Percentiles rank a stretch among this genome's conserved stretches.
Conservation (phyloP, 2,888 invertebrate genomes). For the Cephalotes varians region DNA sequence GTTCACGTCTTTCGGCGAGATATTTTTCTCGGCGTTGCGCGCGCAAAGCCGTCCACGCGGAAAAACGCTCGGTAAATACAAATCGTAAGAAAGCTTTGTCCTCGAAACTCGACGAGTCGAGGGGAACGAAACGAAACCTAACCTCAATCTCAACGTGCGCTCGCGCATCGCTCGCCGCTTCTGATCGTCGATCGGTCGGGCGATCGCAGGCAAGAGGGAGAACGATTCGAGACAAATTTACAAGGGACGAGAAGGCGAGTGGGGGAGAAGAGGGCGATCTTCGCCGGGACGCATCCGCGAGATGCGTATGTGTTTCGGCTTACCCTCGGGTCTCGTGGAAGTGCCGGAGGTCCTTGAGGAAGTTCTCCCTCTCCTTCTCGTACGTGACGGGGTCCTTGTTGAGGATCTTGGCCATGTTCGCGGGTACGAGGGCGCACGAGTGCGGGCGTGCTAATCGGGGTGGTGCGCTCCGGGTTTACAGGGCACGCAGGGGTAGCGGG, state of each 20-base stretch:
- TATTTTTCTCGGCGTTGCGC: not conserved
- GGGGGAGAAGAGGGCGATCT: not conserved
- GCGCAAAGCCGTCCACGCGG: not conserved
- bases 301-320: constrained; percentile 81
- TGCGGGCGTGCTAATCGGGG: constrained; percentile 71
- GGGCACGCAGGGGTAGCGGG: constrained; percentile 70
- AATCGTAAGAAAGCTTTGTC: not conserved
- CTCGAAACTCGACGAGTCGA: not conserved
- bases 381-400: constrained; percentile 92
- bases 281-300: not conserved
- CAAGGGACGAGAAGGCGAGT: not conserved
- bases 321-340: constrained; percentile 97
- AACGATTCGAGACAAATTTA: constrained; percentile 16
- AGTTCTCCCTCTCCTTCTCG: constrained; percentile 92
- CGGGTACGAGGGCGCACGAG: constrained; percentile 69
- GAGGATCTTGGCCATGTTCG: constrained; percentile 88
- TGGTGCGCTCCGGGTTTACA: constrained; percentile 75
- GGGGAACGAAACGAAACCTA: constrained; percentile 65
- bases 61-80: constrained; percentile 32
- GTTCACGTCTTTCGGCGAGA: not conserved
- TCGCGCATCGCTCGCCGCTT: constrained; percentile 15
- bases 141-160: constrained; percentile 76
- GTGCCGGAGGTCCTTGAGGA: constrained; percentile 94
- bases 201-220: not conserved
- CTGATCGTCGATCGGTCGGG: constrained; percentile 25